Conservation (phyloP, 2,888 invertebrate genomes). For the Ormyrus nitidulus region DNA sequence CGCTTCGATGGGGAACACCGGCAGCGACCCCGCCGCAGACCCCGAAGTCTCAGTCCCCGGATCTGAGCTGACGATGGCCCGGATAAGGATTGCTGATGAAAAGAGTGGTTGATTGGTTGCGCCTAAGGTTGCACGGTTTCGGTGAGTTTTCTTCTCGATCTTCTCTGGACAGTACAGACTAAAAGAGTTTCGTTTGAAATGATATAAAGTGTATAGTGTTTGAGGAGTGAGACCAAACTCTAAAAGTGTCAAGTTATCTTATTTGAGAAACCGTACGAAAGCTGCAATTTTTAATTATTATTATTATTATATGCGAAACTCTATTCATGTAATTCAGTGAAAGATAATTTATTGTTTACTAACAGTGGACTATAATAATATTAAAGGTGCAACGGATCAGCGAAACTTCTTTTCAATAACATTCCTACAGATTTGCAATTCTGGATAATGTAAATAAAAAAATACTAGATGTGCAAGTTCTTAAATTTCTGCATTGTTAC, state of each 20-base stretch:
- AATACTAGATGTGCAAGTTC: constrained; percentile 36
- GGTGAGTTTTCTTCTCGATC: neutral
- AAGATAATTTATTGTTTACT: constrained; percentile 13
- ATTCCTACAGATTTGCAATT: constrained; percentile 8
- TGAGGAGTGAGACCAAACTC: too few species aligned
- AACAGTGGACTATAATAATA: too few species aligned
- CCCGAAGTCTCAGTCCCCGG: constrained; percentile 14
- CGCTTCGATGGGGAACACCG: constrained; percentile 28
- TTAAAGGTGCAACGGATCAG: neutral
- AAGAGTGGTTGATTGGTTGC: neutral
- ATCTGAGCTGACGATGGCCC: constrained; percentile 27
- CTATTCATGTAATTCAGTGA: too few species aligned
- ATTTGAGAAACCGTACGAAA: too few species aligned
- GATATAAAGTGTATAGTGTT: too few species aligned
- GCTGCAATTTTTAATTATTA: too few species aligned
- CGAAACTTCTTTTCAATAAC: constrained; percentile 13
- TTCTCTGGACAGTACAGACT: too few species aligned
- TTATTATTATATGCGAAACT: too few species aligned
- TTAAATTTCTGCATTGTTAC: constrained; percentile 19
- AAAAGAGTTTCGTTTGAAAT: too few species aligned
- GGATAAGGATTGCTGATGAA: neutral
- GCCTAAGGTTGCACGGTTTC: too few species aligned
- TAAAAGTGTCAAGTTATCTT: too few species aligned
- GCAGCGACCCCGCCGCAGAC: neutral
- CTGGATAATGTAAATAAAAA: constrained; percentile 42